Evolutionary conservation across 2,113 vertebrate species (phyloP), one percentile per base, ranked within the genome.

Genomic region (Poecilia latipinna): DNA sequence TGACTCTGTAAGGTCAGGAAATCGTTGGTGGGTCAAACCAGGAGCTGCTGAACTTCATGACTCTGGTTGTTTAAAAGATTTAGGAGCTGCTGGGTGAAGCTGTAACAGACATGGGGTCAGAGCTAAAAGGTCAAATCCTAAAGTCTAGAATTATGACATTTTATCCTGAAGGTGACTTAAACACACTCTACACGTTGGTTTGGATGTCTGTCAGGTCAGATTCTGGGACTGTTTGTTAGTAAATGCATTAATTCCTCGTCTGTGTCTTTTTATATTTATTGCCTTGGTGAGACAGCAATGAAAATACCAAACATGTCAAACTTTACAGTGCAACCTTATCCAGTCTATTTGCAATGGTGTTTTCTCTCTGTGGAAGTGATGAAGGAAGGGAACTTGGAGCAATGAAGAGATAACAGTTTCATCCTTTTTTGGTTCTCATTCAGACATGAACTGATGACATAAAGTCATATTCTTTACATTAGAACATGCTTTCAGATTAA

Each of bases 71-170:
- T 12, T 0, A 26, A 5, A 12, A 3, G 67, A 77, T 75, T 78
- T 12, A 67, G 28, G n/a, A 2, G 57, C 31, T 70, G 70, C 10
- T 61, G 32, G 37, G 28, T 22, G 13, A 48, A 72, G 19, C 35
- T 26, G 24, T 8, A 7, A 1, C 32, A 4, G 1, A 19, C 22
- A 42, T 4, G 51, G 24, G 0, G 66, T 1, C 19, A 11, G 51
- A 61, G 64, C 3, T 64, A 28, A 86, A 48, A 70, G 74, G 85
- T 76, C 61, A 77, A 69, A 83, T 71, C 70, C 83, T 70, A 70
- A 28, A 63, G 17, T 67, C 24, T 68, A 35, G 70, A 24, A 26
- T 29, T 17, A 51, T 33, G 11, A 61, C 13, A 13, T 65, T 85
- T 39, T 64, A 13, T 57, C 85, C 68, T 61, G 11, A 72, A 39